phyloP scores from a whole-genome alignment of 2,797 vertebrate genomes.

The Hylomyscus alleni region DNA sequence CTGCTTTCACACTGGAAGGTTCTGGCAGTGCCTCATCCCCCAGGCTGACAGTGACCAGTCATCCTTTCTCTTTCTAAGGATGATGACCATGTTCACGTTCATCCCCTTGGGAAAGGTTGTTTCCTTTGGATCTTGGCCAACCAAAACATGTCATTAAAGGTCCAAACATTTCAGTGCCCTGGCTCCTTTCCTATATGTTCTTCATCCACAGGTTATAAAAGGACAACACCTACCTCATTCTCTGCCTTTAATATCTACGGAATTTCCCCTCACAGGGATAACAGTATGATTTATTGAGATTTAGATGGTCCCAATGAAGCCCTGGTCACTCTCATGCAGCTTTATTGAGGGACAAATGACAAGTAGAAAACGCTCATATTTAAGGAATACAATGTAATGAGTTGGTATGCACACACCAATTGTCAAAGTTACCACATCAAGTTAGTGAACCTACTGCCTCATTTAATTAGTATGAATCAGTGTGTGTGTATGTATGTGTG shows the following conservation, averaged over 20 bases:
- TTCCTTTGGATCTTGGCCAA: conserved; percentile 57
- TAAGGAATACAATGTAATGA: background rate
- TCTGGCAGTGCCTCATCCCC: background rate
- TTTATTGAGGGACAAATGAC: background rate
- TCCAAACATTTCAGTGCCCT: background rate
- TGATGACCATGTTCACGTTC: background rate
- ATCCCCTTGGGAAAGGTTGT: background rate
- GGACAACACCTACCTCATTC: background rate
- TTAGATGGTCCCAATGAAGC: background rate
- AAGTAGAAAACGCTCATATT: background rate
- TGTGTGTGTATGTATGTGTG: background rate
- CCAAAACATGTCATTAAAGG: background rate
- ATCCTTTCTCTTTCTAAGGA: background rate
- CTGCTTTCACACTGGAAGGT: background rate
- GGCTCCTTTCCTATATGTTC: background rate
- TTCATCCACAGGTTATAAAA: background rate
- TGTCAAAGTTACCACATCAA: background rate
- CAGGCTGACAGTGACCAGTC: background rate
- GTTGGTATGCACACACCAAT: background rate
- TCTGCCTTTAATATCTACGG: conserved; percentile 15
- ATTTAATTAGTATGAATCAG: too few relatives aligned
- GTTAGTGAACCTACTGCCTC: background rate
- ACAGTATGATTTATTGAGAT: background rate
- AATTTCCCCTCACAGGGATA: background rate
- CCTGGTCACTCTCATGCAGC: background rate